A percentile compares a stretch with the other conserved stretches of the same genome.
These are phyloP conservation scores for Semicossyphus pulcher DNA, from an alignment of 2,113 vertebrate genomes.

Conservation along the genomic window DNA sequence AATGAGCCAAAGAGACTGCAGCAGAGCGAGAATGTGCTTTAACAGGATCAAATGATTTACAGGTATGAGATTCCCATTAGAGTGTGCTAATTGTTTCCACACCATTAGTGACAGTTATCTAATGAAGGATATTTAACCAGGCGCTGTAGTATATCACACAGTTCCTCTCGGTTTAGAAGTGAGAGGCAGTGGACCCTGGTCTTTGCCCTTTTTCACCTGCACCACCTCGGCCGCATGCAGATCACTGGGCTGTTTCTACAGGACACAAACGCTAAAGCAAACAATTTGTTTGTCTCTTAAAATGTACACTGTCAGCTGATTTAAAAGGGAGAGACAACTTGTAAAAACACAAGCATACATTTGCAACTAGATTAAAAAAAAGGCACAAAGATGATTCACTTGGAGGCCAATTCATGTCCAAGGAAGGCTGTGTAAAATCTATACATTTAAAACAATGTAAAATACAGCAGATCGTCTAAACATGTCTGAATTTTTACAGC, in stretches of 20 bases:
- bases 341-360: slow-evolving; percentile 47
- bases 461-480: slow-evolving; percentile 35
- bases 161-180: slow-evolving; percentile 49
- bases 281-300: neutral
- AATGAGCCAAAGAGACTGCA: slow-evolving; percentile 71
- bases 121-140: slow-evolving; percentile 85
- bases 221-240: slow-evolving; percentile 50
- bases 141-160: slow-evolving; percentile 79
- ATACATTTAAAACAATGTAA: slow-evolving; percentile 87
- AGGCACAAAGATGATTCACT: neutral
- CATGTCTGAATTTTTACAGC: neutral
- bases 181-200: slow-evolving; percentile 63
- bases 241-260: slow-evolving; percentile 22
- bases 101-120: slow-evolving; percentile 87
- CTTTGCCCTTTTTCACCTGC: slow-evolving; percentile 66
- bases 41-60: slow-evolving; percentile 86
- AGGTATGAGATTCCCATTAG: slow-evolving; percentile 87
- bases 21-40: slow-evolving; percentile 78
- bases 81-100: slow-evolving; percentile 88
- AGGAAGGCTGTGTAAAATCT: slow-evolving; percentile 9
- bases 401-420: neutral
- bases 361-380: slow-evolving; percentile 6
- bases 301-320: neutral
- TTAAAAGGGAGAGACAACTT: neutral
- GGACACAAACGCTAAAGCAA: neutral